Conservation (phyloP, 2,888 invertebrate species). For the Acrobasis suavella region DNA sequence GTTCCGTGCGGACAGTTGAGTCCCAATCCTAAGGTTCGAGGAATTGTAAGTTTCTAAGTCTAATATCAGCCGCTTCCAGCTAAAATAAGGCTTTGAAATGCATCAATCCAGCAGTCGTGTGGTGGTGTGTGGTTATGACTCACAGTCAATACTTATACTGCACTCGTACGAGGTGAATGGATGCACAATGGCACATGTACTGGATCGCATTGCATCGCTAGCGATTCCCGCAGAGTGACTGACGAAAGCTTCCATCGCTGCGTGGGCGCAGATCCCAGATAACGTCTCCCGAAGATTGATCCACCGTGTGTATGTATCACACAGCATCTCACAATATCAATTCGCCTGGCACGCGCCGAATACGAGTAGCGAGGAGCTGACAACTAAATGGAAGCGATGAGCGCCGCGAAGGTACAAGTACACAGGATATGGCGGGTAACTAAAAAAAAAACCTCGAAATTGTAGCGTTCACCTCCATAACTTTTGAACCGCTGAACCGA, state of each 20-base stretch:
- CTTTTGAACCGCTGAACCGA: too few relatives aligned
- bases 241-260: constrained; percentile 52
- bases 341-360: constrained; percentile 64
- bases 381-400: not conserved
- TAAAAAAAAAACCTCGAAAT: too few relatives aligned
- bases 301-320: constrained; percentile 67
- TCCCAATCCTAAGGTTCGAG: too few relatives aligned
- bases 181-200: not conserved
- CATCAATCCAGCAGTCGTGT: not conserved
- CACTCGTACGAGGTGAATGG: not conserved
- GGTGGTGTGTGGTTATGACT: not conserved
- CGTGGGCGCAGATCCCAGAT: constrained; percentile 68
- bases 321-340: constrained; percentile 56
- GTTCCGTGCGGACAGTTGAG: too few relatives aligned
- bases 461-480: too few relatives aligned
- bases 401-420: not conserved
- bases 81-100: not conserved
- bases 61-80: not conserved
- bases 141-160: not conserved
- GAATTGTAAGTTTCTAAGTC: too few relatives aligned
- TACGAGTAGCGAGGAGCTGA: constrained; percentile 40
- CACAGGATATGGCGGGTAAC: too few relatives aligned
- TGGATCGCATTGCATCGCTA: constrained; percentile 27
- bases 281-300: constrained; percentile 73
- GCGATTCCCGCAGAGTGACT: constrained; percentile 47